Evolutionary conservation across 2,888 invertebrate genomes (phyloP).

Genomic region (Eupithecia subfuscata): DNA sequence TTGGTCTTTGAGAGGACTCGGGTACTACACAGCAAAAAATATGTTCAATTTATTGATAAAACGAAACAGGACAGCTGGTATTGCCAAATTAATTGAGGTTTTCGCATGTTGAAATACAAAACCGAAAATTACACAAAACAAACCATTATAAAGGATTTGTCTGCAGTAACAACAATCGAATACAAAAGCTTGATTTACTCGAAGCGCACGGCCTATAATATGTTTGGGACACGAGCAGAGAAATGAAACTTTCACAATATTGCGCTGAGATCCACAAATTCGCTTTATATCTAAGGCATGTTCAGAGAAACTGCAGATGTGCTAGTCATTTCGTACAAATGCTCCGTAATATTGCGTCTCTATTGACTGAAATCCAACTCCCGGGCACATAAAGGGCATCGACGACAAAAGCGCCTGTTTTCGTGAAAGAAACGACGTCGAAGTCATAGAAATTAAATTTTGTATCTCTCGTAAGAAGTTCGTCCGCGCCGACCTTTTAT

Average conservation of each 20-base stretch:
- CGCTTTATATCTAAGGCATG: slow-evolving; percentile 58
- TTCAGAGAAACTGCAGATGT: slow-evolving; percentile 64
- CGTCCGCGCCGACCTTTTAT: slow-evolving; percentile 63
- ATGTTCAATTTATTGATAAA: not conserved
- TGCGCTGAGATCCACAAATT: slow-evolving; percentile 65
- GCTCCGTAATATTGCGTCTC: slow-evolving; percentile 69
- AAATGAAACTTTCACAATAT: slow-evolving; percentile 57
- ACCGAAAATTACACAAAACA: slow-evolving; percentile 10
- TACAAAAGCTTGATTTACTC: slow-evolving; percentile 38
- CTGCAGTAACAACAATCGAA: slow-evolving; percentile 36
- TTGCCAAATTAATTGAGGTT: not conserved
- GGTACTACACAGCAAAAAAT: not conserved
- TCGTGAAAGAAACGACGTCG: slow-evolving; percentile 64
- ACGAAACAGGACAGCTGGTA: not conserved
- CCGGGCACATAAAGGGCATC: slow-evolving; percentile 68
- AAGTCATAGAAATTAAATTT: slow-evolving; percentile 77
- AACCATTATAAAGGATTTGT: slow-evolving; percentile 7
- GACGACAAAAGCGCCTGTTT: slow-evolving; percentile 61
- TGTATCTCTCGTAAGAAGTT: slow-evolving; percentile 69
- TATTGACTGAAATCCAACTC: slow-evolving; percentile 68
- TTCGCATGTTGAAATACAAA: not conserved
- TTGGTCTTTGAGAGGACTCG: not conserved
- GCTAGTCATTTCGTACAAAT: slow-evolving; percentile 71
- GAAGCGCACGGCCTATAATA: slow-evolving; percentile 47
- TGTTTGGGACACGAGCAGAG: slow-evolving; percentile 47